Evolutionary conservation across 1,140 invertebrate species (phyloP), one percentile per base, ranked within the genome.

Genomic region (Homalodisca vitripennis): DNA sequence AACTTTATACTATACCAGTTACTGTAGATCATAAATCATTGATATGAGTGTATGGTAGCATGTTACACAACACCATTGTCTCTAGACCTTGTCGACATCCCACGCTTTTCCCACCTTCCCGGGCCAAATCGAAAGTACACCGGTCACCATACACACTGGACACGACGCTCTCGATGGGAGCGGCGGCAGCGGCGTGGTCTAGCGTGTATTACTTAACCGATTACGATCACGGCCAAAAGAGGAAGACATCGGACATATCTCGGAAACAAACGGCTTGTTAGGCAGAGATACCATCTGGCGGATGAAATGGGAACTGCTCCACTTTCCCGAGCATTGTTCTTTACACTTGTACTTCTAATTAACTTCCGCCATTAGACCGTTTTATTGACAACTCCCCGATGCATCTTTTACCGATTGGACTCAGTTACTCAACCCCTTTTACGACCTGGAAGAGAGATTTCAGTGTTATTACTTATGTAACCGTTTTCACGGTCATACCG

Each of bases 31-130:
- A n/a, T n/a, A n/a, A n/a, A n/a, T n/a, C n/a, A n/a, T n/a, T n/a
- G n/a, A n/a, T n/a, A n/a, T n/a, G n/a, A n/a, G n/a, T n/a, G n/a
- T n/a, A n/a, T n/a, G n/a, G n/a, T n/a, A n/a, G n/a, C n/a, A n/a
- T n/a, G n/a, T n/a, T n/a, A n/a, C n/a, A n/a, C n/a, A n/a, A n/a
- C n/a, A n/a, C n/a, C n/a, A n/a, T n/a, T n/a, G n/a, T n/a, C n/a
- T n/a, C n/a, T n/a, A n/a, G n/a, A n/a, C n/a, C n/a, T n/a, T n/a
- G n/a, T n/a, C 1, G 47, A 32, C 24, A 29, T 29, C 47, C 12
- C 62, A 41, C n/a, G 48, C 53, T 32, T 63, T 57, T n/a, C 55
- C 47, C 29, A 3, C 41, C 12, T 6, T n/a, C n/a, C n/a, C n/a
- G n/a, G n/a, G n/a, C n/a, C n/a, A n/a, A n/a, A n/a, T n/a, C n/a